Percentiles rank a stretch among this genome's conserved stretches.
Evolutionary conservation across 2,888 invertebrate genomes (phyloP).

Genomic region (Unio pictorum): DNA sequence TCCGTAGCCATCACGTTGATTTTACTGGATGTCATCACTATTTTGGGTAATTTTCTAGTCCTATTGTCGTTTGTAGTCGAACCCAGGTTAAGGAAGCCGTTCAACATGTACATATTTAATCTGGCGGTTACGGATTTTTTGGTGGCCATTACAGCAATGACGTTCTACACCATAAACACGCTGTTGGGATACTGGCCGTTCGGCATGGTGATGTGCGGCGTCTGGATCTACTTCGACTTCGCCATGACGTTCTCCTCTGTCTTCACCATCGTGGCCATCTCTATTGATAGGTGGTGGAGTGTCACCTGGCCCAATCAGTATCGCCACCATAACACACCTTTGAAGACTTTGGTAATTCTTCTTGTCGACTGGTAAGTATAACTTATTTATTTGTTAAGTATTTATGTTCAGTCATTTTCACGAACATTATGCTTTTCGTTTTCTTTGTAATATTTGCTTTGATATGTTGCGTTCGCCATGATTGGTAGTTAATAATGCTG

Average conservation of each 20-base stretch:
- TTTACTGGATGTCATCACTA: slow-evolving; percentile 42
- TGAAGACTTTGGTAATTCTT: slow-evolving; percentile 35
- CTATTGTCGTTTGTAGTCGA: slow-evolving; percentile 57
- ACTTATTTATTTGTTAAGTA: neutral
- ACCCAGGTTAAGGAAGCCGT: slow-evolving; percentile 58
- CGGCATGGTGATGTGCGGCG: slow-evolving; percentile 57
- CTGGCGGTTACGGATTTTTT: slow-evolving; percentile 58
- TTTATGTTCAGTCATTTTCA: neutral
- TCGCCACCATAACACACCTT: slow-evolving; percentile 36
- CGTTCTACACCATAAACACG: slow-evolving; percentile 61
- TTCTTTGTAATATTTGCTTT: too few species aligned
- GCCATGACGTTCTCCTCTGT: slow-evolving; percentile 68
- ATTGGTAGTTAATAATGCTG: too few species aligned
- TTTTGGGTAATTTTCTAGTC: slow-evolving; percentile 62
- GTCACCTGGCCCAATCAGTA: slow-evolving; percentile 54
- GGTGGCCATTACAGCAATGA: slow-evolving; percentile 65
- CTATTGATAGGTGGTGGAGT: slow-evolving; percentile 57
- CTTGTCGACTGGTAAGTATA: slow-evolving; percentile 43
- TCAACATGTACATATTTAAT: slow-evolving; percentile 56
- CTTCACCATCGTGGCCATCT: slow-evolving; percentile 65
- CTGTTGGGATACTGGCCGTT: slow-evolving; percentile 67
- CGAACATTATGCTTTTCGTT: neutral
- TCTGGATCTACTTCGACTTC: slow-evolving; percentile 69
- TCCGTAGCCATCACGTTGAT: slow-evolving; percentile 38
- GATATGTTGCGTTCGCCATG: too few species aligned